These are phyloP conservation scores for Corythornis vintsioides DNA, from an alignment of 2,113 vertebrate genomes.

Conservation along the genomic window DNA sequence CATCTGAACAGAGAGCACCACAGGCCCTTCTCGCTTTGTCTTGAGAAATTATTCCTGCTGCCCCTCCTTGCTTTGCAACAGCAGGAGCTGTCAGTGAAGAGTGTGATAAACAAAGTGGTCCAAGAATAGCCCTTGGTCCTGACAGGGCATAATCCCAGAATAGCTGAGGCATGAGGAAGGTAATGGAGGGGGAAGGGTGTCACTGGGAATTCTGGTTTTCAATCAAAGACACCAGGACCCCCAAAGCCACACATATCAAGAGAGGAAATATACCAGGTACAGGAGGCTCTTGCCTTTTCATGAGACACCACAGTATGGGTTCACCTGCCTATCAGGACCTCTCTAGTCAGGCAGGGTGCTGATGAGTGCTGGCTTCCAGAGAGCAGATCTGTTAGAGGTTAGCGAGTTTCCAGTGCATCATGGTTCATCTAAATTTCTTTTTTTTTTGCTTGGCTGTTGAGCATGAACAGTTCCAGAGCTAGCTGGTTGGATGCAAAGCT, in stretches of 20 bases:
- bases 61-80: neutral
- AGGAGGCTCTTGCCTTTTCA: neutral
- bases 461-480: neutral
- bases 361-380: neutral
- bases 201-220: neutral
- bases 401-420: neutral
- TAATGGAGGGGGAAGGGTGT: constrained; percentile 12
- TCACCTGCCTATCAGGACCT: neutral
- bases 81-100: neutral
- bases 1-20: neutral
- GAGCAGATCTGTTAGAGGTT: neutral
- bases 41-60: neutral
- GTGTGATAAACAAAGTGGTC: neutral
- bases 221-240: neutral
- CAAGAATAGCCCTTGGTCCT: constrained; percentile 16
- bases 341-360: neutral
- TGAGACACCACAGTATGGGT: neutral
- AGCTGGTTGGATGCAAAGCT: neutral
- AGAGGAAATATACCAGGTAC: neutral
- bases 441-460: neutral
- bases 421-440: neutral
- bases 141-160: neutral
- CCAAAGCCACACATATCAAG: neutral
- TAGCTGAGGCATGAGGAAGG: neutral
- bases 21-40: neutral